A percentile compares a stretch with the other conserved stretches of the same genome.
Evolutionary conservation across 2,797 vertebrate genomes (phyloP).

Genomic region (Catostomus latipinnis): DNA sequence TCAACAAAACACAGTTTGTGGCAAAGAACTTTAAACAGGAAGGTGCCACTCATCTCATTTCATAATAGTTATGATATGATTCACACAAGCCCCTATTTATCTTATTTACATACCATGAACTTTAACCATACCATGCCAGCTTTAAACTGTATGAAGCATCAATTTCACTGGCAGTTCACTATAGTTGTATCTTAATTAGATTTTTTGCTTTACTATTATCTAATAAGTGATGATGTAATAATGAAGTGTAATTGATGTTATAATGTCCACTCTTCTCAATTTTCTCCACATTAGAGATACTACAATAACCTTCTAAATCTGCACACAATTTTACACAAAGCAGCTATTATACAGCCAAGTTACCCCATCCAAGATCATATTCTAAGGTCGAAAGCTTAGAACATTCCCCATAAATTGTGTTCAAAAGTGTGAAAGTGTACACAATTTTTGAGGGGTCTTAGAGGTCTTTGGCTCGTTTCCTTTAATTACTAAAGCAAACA

Average conservation of each 20-base stretch:
- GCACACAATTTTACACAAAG: conserved; percentile 19
- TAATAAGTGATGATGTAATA: neutral
- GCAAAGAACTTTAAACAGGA: too few relatives aligned
- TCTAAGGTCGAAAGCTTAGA: conserved; percentile 34
- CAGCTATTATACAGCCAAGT: conserved; percentile 13
- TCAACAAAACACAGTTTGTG: too few relatives aligned
- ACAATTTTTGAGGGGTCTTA: conserved; percentile 25
- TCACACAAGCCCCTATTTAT: too few relatives aligned
- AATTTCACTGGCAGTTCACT: too few relatives aligned
- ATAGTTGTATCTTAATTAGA: neutral
- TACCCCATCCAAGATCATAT: conserved; percentile 36
- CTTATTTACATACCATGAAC: too few relatives aligned
- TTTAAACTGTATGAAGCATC: too few relatives aligned
- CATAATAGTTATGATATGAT: too few relatives aligned
- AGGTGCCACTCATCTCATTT: too few relatives aligned
- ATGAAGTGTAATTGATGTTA: neutral
- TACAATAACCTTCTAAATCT: neutral
- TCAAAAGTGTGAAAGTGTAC: conserved; percentile 27
- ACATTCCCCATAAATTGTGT: neutral
- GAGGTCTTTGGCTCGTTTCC: conserved; percentile 41
- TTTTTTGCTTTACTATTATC: neutral
- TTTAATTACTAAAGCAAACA: conserved; percentile 54
- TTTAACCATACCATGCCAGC: too few relatives aligned
- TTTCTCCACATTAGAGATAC: neutral
- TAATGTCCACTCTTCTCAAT: neutral